Base-by-base conservation (phyloP, 2,888 invertebrate species). In the Pyrocoelia pectoralis region DNA sequence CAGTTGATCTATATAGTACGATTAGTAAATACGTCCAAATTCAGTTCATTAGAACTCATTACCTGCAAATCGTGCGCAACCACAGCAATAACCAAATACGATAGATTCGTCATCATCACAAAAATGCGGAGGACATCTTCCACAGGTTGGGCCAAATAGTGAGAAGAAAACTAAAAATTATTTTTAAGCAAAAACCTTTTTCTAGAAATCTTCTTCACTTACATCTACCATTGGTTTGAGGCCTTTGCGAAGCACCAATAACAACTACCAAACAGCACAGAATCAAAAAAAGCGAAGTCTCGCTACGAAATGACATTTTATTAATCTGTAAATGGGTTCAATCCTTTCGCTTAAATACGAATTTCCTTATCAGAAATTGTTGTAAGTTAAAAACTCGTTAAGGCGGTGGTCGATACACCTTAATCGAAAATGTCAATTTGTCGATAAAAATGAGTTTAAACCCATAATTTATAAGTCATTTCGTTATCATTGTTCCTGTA, bases 81-180 rank as follows among this genome's bases (percentile, higher is more conserved):
- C 88, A 70, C 88, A 89, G 76, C 88, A 89, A 73, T 85, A 88
- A 0, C 88, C 88, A 62, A 85, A 85, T 66, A 88, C 83, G 52
- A 88, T 81, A 0, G 86, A 86, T 46, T 84, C 85, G 74, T 88
- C 87, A 59, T 86, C 86, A 65, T 87, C 86, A 69, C 87, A 88
- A 66, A 81, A 82, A 41, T 80, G 77, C 10, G 81, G 76, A 0
- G 87, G 87, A 68, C 87, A 88, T 1, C 86, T 86, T 61, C 82
- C 84, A 70, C 87, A 87, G 76, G 79, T 79, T 62, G 84, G 72
- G 0, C 86, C 70, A 14, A 86, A 68, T 79, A 83, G 83, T 1
- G 86, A 84, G 40, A 85, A 48, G 33, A 24, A 46, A 6, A 43
- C 55, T 55, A 24, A 10, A 55, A 12, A n/a, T n/a, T n/a, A n/a